Conservation (phyloP, 2,888 invertebrate species). For the Diadromus collaris region DNA sequence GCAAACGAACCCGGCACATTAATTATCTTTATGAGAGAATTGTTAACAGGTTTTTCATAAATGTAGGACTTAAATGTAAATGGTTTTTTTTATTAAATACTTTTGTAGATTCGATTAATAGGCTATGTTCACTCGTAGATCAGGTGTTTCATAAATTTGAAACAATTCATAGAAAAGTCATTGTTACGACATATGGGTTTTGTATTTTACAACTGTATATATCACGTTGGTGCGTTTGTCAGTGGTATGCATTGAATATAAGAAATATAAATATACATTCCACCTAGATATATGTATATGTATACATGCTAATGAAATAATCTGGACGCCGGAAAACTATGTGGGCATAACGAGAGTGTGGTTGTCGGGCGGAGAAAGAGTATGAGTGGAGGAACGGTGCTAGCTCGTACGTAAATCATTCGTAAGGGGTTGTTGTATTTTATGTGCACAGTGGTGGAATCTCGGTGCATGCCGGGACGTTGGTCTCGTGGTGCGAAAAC, state of each 20-base stretch:
- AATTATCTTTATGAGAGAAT: slow-evolving; percentile 14
- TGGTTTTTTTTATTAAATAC: no score
- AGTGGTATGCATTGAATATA: slow-evolving; percentile 54
- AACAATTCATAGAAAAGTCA: background rate
- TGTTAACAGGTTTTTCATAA: background rate
- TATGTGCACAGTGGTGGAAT: slow-evolving; percentile 57
- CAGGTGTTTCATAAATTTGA: background rate
- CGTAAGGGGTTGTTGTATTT: slow-evolving; percentile 58
- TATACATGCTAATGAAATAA: slow-evolving; percentile 58
- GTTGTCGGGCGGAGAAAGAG: slow-evolving; percentile 21
- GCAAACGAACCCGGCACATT: background rate
- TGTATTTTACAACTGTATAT: slow-evolving; percentile 29
- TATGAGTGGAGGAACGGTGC: slow-evolving; percentile 41
- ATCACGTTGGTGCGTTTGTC: slow-evolving; percentile 2
- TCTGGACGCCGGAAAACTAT: slow-evolving; percentile 52
- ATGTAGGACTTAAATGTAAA: background rate
- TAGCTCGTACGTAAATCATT: slow-evolving; percentile 58
- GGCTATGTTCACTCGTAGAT: background rate
- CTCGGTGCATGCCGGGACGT: slow-evolving; percentile 49
- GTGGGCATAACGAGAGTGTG: slow-evolving; percentile 47
- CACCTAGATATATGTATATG: background rate
- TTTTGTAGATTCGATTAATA: no score
- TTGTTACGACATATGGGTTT: background rate
- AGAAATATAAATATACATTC: slow-evolving; percentile 53
- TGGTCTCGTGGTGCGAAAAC: slow-evolving; percentile 42